Conservation (phyloP, 2,797 vertebrate genomes). For the Hemibagrus guttatus region DNA sequence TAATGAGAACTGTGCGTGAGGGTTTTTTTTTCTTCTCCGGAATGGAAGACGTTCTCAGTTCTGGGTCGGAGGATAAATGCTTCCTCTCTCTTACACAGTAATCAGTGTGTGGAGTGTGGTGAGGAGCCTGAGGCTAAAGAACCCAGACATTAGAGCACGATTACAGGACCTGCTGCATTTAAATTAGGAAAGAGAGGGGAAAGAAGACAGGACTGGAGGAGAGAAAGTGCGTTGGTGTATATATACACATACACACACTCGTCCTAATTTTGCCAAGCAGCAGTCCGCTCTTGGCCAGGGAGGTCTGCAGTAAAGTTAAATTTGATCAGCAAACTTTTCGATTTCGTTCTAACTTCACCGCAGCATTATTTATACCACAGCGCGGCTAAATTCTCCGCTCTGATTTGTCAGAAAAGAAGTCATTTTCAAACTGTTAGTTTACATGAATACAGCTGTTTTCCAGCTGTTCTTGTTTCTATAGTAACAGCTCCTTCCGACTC, state of each 20-base stretch:
- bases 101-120: conserved; percentile 4
- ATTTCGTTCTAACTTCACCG: neutral
- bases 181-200: conserved; percentile 58
- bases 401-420: neutral
- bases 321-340: neutral
- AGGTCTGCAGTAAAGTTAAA: neutral
- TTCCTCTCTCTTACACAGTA: neutral
- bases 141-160: neutral
- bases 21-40: neutral
- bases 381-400: neutral
- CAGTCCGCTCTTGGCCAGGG: neutral
- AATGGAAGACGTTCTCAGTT: neutral
- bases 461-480: neutral
- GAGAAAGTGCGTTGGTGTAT: conserved; percentile 32
- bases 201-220: conserved; percentile 63
- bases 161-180: conserved; percentile 31
- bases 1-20: conserved; percentile 25
- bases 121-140: conserved; percentile 18
- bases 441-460: neutral
- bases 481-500: neutral
- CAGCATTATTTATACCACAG: neutral
- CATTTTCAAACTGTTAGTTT: neutral
- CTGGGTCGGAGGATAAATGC: conserved; percentile 30
- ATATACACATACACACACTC: neutral
- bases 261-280: neutral